These are phyloP conservation scores for Prolemur simus DNA, from an alignment of 2,113 vertebrate species.

Conservation along the genomic window DNA sequence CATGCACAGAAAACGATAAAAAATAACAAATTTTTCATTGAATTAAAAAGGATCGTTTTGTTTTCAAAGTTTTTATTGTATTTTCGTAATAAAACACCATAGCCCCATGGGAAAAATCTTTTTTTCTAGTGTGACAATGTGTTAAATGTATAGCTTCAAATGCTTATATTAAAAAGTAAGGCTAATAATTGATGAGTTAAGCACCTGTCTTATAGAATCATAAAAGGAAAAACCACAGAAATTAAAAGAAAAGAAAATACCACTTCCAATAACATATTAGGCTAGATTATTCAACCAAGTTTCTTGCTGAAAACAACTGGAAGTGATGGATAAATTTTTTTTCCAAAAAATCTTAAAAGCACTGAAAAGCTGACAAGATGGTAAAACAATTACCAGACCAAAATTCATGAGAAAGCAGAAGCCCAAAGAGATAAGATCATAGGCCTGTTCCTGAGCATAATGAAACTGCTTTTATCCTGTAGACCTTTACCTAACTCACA, in stretches of 20 bases:
- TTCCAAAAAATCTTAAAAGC: background rate
- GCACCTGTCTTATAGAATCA: background rate
- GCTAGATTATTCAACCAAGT: background rate
- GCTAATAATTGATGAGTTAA: background rate
- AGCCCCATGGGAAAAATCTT: too few species aligned
- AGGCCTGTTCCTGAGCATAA: background rate
- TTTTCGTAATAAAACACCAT: too few species aligned
- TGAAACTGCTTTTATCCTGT: background rate
- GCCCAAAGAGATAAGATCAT: background rate
- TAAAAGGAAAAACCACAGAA: background rate
- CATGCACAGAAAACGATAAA: too few species aligned
- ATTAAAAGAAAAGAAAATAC: background rate
- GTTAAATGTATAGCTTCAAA: background rate
- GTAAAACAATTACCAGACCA: background rate
- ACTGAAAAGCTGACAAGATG: background rate
- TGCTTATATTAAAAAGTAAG: background rate
- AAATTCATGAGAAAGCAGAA: slow-evolving; percentile 1
- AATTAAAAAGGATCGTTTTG: too few species aligned
- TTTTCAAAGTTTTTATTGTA: too few species aligned
- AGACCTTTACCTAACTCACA: background rate
- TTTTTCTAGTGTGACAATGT: too few species aligned
- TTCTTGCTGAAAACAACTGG: slow-evolving; percentile 6
- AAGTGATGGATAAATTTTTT: slow-evolving; percentile 30
- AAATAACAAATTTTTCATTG: too few species aligned
- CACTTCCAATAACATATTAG: background rate